Base-by-base conservation (phyloP, 2,797 vertebrate species). In the Coilia nasus region DNA sequence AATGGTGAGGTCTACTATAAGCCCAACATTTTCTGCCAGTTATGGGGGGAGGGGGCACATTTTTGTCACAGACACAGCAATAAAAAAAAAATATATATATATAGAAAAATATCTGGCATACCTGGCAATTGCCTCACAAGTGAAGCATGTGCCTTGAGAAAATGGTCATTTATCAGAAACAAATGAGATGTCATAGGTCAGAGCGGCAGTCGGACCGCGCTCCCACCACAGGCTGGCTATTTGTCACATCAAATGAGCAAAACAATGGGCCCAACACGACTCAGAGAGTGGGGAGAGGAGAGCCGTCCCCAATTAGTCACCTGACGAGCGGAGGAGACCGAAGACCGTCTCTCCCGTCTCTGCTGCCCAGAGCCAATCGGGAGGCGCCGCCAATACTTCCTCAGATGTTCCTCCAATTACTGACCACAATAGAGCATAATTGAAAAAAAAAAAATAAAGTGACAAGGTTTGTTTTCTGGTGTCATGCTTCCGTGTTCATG, bases 231-330 rank as follows among this genome's bases (percentile, higher is more conserved):
- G 89, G 91, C 75, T 50, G 12, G 21, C 83, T 89, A 90, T 93
- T 93, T 95, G 92, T 93, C 93, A 92, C 4, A 89, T 85, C 87
- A 91, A 94, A 93, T 86, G 91, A 90, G 90, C 85, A 88, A 89
- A 90, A 93, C 86, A 94, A 88, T 80, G 67, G 90, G 88, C 90
- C 90, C 67, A 75, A 75, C 67, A 75, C 85, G 54, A 64, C 82
- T 60, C 23, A 54, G 86, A 83, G 88, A 80, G 46, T 4, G 46
- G 46, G 46, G 46, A 85, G 82, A 75, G 85, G 88, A 31, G 71
- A 31, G 90, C 89, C 90, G 35, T 86, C 82, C 85, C 90, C 88
- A 90, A 90, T 90, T 90, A 90, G 89, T 86, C 87, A 89, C 83
- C 88, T 83, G 85, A 75, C 31, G 31, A 75, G 28, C 15, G 67